phyloP scores from a whole-genome alignment of 1,140 invertebrate genomes.

The Acromyrmex echinatior region DNA sequence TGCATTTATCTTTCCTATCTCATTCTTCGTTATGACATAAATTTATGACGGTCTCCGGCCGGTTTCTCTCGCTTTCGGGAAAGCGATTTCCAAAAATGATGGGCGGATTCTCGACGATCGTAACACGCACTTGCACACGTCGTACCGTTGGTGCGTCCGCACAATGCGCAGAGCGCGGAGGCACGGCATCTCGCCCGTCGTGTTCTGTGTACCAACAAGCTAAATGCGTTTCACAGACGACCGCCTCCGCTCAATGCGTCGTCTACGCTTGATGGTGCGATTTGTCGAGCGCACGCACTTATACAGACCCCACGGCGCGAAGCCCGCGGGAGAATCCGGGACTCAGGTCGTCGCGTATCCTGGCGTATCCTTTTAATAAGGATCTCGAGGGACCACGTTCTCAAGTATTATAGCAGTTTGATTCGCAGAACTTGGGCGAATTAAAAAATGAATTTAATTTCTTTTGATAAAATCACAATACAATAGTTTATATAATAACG shows the following conservation, averaged over 20 bases:
- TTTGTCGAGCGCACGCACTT: slow-evolving; percentile 58
- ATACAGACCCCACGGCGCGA: slow-evolving; percentile 37
- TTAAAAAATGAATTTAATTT: background rate
- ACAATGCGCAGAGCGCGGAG: slow-evolving; percentile 62
- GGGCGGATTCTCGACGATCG: slow-evolving; percentile 7
- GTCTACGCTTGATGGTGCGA: slow-evolving; percentile 41
- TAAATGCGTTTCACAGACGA: slow-evolving; percentile 87
- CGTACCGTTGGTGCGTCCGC: slow-evolving; percentile 56
- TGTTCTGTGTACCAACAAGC: slow-evolving; percentile 85
- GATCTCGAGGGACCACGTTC: background rate
- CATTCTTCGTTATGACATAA: background rate
- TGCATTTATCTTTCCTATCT: background rate
- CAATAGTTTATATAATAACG: background rate
- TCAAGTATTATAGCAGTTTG: background rate
- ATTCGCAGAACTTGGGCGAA: background rate
- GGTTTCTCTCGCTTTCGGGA: background rate
- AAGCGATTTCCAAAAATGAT: slow-evolving; percentile 26
- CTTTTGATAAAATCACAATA: background rate
- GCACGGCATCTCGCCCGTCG: slow-evolving; percentile 80
- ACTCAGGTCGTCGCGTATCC: slow-evolving; percentile 13
- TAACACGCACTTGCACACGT: slow-evolving; percentile 2
- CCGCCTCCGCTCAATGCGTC: slow-evolving; percentile 84
- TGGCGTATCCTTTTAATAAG: slow-evolving; percentile 48
- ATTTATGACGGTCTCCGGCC: background rate
- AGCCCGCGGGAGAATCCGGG: slow-evolving; percentile 2